Base-by-base conservation (phyloP, 2,888 invertebrate species). In the Chrysolina americana region DNA sequence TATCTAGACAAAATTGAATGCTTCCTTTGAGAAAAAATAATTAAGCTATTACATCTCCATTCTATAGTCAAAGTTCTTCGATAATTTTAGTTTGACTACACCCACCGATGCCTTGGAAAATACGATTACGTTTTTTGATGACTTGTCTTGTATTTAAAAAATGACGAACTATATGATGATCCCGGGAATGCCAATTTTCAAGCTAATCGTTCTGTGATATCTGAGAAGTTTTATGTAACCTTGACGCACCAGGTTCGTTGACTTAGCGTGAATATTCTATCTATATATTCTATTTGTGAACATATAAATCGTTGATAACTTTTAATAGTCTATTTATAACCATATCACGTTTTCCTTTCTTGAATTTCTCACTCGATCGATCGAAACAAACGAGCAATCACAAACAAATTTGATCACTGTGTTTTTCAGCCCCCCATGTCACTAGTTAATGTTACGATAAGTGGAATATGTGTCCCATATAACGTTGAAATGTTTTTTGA, bases 141-240 rank as follows among this genome's bases (percentile, higher is more conserved):
- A 36, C 36, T 8, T 36, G 36, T 36, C 36, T 36, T 8, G 6
- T 36, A 36, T 36, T 36, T 6, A 36, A 8, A 36, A 36, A 36
- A 36, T 36, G 36, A 36, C 36, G 0, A 21, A 41, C 47, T 53
- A 2, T 53, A 41, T 50, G 15, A 8, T 48, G 50, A 36, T 28
- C n/a, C 17, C 59, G 15, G n/a, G 23, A 36, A 59, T 59, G 59
- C 53, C 48, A 50, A 68, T 68, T 48, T 64, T 71, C 71, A 63
- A 74, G 65, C 70, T 73, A 11, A 63, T 69, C 56, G 59, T 71
- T 75, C 71, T 75, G 71, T 75, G 71, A 75, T 75, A 75, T 50
- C 41, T 23, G 44, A 62, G 19, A 65, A 6, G 28, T 59, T 56
- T 65, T n/a, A 59, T 19, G 41, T 62, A 62, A 68, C 68, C 68